A percentile compares a stretch with the other conserved stretches of the same genome.
Evolutionary conservation across 37 sponge, comb jelly and placozoan genomes (phyloP).

Genomic region (Theonella swinhoei): DNA sequence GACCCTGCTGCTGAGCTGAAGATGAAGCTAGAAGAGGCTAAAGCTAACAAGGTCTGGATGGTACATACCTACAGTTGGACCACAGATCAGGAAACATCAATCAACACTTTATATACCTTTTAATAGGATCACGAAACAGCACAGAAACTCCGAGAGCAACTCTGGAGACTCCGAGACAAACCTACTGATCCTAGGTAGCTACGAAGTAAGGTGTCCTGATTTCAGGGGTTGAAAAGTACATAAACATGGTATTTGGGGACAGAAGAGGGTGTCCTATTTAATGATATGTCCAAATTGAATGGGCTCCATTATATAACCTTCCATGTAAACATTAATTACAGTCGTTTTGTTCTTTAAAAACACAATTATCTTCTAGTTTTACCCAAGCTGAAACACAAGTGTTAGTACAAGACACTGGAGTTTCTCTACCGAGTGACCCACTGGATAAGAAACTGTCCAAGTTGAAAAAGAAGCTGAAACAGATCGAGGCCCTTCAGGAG

Average conservation of each 20-base stretch:
- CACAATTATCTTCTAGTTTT: not conserved
- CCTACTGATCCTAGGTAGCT: no score
- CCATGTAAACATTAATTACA: no score
- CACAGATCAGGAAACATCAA: no score
- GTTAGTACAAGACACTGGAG: no score
- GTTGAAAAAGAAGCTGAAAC: constrained; percentile 59
- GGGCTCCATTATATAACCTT: no score
- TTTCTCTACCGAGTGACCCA: no score
- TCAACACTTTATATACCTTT: no score
- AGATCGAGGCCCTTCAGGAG: constrained; percentile 60
- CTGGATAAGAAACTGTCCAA: constrained; percentile 35
- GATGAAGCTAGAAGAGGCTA: constrained; percentile 68
- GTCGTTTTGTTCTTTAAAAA: not conserved
- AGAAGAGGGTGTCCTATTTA: no score
- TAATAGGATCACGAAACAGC: constrained; percentile 64
- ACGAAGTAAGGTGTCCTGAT: no score
- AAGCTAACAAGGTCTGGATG: constrained; percentile 50
- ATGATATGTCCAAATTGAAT: not conserved
- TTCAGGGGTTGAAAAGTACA: no score
- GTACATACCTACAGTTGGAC: not conserved
- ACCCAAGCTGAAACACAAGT: not conserved
- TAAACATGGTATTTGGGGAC: no score
- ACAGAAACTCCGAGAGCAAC: constrained; percentile 57
- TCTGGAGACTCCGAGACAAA: constrained; percentile 73
- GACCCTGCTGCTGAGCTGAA: constrained; percentile 55